Base-by-base conservation (phyloP, 2,888 invertebrate genomes). In the Hydropsyche betteni region DNA sequence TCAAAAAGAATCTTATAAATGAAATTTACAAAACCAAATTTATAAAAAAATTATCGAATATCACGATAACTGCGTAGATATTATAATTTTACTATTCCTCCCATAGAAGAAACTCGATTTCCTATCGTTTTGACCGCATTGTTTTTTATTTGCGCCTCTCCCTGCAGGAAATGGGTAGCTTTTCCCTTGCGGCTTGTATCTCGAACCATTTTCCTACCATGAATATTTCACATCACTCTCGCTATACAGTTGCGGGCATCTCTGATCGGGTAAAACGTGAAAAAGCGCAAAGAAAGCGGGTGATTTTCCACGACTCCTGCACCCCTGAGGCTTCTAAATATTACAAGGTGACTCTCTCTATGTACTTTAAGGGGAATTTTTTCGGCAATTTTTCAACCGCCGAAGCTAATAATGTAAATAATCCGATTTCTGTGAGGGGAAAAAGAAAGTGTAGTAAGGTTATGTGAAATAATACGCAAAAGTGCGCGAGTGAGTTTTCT, bases 141-240 rank as follows among this genome's bases (percentile, higher is more conserved):
- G 64, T 64, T 64, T 64, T 36, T 55, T 64, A 36, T 64, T 64
- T 36, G 33, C 10, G 24, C 36, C 36, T 12, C 34, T 12, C 64
- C n/a, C 34, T 34, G 34, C n/a, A 36, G 34, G 36, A 64, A 36
- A 44, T 44, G 44, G 64, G 12, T 36, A n/a, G 44, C 44, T 64
- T 64, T 64, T 64, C 64, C 64, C 64, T 2, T 36, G 64, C 6
- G 64, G 34, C 34, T 64, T 36, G 34, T 10, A 8, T 4, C 64
- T n/a, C 36, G 4, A 36, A 12, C 33, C 64, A 33, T 33, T 55
- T n/a, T n/a, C 55, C 14, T 7, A 55, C 34, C 36, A 34, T 64
- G 36, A 64, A 64, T 64, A 64, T 64, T 64, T 64, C 64, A 64
- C 34, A 33, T 33, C 34, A 61, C 61, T 61, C 34, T 10, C 34